Percentiles rank a stretch among this genome's conserved stretches.
Evolutionary conservation across 2,797 vertebrate species (phyloP).

Genomic region (Scleropages formosus): DNA sequence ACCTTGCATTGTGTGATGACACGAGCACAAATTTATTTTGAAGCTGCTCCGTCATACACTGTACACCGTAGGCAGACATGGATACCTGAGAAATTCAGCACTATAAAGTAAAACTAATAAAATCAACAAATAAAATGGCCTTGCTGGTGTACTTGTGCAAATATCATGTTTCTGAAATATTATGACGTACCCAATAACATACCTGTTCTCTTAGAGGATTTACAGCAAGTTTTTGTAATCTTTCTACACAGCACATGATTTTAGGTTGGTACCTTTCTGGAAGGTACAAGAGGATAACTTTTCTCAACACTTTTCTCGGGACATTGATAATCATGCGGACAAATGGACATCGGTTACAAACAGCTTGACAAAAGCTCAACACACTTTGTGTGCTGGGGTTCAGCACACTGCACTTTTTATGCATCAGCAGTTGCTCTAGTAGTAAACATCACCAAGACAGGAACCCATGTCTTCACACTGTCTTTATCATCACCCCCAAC

Average conservation of each 20-base stretch:
- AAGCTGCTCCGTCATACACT: not conserved
- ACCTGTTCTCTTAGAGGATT: no score
- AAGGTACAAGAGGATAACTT: not conserved
- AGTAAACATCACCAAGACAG: conserved; percentile 15
- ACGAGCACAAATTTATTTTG: not conserved
- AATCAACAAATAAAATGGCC: not conserved
- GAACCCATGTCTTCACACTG: not conserved
- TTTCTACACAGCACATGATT: not conserved
- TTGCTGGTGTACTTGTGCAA: not conserved
- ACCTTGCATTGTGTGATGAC: not conserved
- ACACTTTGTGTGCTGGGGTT: no score
- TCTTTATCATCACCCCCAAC: no score
- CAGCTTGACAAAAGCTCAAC: not conserved
- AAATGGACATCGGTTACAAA: no score
- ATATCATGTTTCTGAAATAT: not conserved
- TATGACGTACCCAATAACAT: not conserved
- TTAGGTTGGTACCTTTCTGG: not conserved
- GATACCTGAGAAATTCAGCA: not conserved
- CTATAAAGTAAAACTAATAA: not conserved
- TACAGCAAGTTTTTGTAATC: not conserved
- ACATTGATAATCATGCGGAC: no score
- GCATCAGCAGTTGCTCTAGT: not conserved
- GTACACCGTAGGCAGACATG: not conserved
- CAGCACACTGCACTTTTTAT: not conserved
- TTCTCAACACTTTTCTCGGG: no score